Evolutionary conservation across 2,888 invertebrate genomes (phyloP), one percentile per base, ranked within the genome.

Genomic region (Smittia aterrima): DNA sequence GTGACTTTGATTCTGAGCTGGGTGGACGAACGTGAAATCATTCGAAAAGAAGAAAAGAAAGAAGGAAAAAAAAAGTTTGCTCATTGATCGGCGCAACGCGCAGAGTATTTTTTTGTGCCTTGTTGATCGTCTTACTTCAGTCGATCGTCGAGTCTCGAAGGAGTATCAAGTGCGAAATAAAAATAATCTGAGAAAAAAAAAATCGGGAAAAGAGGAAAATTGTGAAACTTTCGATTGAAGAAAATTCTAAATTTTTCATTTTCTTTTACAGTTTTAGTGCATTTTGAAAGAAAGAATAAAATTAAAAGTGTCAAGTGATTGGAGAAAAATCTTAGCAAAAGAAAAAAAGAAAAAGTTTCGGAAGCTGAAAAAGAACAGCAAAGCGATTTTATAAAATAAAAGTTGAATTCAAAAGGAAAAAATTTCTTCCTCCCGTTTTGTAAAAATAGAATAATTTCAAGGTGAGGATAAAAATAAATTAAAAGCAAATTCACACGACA

Each of bases 61-160:
- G n/a, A n/a, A 68, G 32, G 22, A 58, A 58, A 18, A 58, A 54
- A 62, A 70, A 70, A 70, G 18, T 40, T 72, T 41, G 54, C 70
- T 72, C 54, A 58, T 58, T 72, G 72, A 72, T 72, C 72, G 72
- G 58, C 58, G 58, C 58, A 58, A 18, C 58, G n/a, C n/a, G 58
- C 58, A 18, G 58, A 38, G 53, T 27, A 70, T 54, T 54, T 54
- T 54, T 54, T 4, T 53, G 70, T 70, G 27, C n/a, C n/a, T 32
- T 68, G 41, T 68, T 70, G 70, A 47, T 47, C 47, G 54, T 38
- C 53, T 53, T 58, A 62, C 32, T 72, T 72, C 40, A 72, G 72
- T 72, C 72, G 72, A 72, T 72, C 72, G 72, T 72, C 62, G 72
- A 72, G 72, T 72, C 72, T 72, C 72, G 72, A 62, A 72, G 72